Evolutionary conservation across 2,797 vertebrate species (phyloP), one percentile per base, ranked within the genome.

Genomic region (Ctenopoma multispine): DNA sequence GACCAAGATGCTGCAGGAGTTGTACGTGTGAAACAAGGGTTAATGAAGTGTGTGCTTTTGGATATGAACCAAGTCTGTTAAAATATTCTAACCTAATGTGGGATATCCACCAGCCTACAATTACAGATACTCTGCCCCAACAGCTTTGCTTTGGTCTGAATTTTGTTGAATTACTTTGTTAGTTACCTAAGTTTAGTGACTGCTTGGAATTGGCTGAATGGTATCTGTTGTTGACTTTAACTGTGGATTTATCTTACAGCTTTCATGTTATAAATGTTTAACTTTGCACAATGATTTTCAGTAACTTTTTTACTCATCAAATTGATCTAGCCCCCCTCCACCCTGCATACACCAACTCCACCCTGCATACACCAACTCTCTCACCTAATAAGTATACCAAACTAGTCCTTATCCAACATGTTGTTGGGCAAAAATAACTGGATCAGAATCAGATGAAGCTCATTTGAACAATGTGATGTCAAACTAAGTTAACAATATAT

Each of bases 191-290:
- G 34, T 79, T 78, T 60, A 61, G 76, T 60, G 68, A 63, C 63
- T 73, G 75, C 50, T 53, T 13, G 24, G 54, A 57, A 21, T 56
- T 68, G 60, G 55, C 75, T 79, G 56, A 73, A 27, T 47, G 31
- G 44, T 21, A 53, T 78, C 48, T 64, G 57, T 75, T 82, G 79
- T 58, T 83, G 77, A 89, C 83, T 63, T 80, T 56, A 49, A 75
- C 54, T 81, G 75, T 76, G 77, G 61, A 82, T 77, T 79, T 72
- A 31, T 7, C 65, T 60, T 69, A 44, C 58, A 60, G 69, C 77
- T 77, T 81, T 62, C 55, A 12, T 29, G 38, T 77, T 63, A 54
- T 63, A 64, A 9, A 27, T 50, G 47, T 76, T 46, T 51, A 69
- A 77, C 67, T 21, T 38, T 7, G 64, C 29, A 67, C 34, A 68